Base-by-base conservation (phyloP, 2,888 invertebrate species). In the Yponomeuta plumbellus region DNA sequence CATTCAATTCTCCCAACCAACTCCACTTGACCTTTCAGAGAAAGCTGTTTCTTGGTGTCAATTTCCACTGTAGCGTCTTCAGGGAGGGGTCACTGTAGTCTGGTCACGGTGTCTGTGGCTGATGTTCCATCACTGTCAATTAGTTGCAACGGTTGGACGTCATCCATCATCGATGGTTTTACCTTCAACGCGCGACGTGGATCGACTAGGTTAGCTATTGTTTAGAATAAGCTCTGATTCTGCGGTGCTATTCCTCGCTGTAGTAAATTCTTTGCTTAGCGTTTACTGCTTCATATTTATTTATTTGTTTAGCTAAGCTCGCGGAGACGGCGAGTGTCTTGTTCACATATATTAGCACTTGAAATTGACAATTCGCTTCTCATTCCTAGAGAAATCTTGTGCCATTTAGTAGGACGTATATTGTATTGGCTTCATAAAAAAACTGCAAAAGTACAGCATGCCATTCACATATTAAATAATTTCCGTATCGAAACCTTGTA, bases 51-150 rank as follows among this genome's bases (percentile, higher is more conserved):
- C 44, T n/a, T 20, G 40, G 17, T 57, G 11, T 62, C n/a, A 20
- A 26, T 39, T 20, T 65, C 26, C 56, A 23, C n/a, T 65, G 17
- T 20, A 17, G 11, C 20, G 56, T 56, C 57, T 65, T 56, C 56
- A 44, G 52, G 44, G 20, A 23, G 56, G 39, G 66, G 22, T 61
- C 61, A 17, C 44, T 17, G n/a, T 66, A 23, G 26, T 13, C 39
- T 66, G 56, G 66, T 20, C 26, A 21, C 34, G 26, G 26, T 66
- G 34, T 64, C 76, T 75, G 72, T 75, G 75, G 73, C 76, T 77
- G 77, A 84, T 85, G 85, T 88, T 91, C 91, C 86, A 90, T 91
- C 91, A 91, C 81, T 89, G 91, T 91, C 91, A 90, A 91, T 91
- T 91, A 91, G 84, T 70, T 84, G 84, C 83, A 83, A 80, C 85